phyloP scores from a whole-genome alignment of 2,888 invertebrate species.

The Cistogaster globosa region DNA sequence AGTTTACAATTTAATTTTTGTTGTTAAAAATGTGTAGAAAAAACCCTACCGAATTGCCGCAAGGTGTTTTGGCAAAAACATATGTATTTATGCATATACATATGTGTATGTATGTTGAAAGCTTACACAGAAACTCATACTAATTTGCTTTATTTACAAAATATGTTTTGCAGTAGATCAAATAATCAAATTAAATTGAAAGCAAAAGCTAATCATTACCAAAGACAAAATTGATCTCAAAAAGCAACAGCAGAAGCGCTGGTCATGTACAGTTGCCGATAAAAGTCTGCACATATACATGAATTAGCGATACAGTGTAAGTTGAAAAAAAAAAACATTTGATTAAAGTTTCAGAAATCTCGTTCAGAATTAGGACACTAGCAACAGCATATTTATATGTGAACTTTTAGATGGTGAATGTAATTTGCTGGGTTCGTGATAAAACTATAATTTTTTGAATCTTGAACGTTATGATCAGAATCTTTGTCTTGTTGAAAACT shows the following conservation, averaged over 20 bases:
- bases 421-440: too few species aligned
- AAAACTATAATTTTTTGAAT: too few species aligned
- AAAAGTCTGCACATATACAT: too few species aligned
- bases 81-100: background rate
- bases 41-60: slow-evolving; percentile 14
- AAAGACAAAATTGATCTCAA: background rate
- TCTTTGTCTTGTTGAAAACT: too few species aligned
- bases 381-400: too few species aligned
- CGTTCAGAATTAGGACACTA: too few species aligned
- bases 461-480: too few species aligned
- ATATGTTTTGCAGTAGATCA: slow-evolving; percentile 16
- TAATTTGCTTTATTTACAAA: slow-evolving; percentile 28
- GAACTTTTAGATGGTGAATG: too few species aligned
- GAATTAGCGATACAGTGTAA: too few species aligned
- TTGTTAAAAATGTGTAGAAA: slow-evolving; percentile 18
- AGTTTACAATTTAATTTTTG: slow-evolving; percentile 48
- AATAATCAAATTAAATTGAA: slow-evolving; percentile 34
- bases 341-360: too few species aligned
- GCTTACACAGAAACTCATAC: background rate
- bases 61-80: slow-evolving; percentile 44
- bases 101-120: too few species aligned
- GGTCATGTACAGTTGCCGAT: background rate
- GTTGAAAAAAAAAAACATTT: too few species aligned
- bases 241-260: background rate
- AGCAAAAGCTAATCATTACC: slow-evolving; percentile 5